A percentile compares a stretch with the other conserved stretches of the same genome.
These are phyloP conservation scores for Arothron firmamentum DNA, from an alignment of 2,113 vertebrate genomes.

Conservation along the genomic window DNA sequence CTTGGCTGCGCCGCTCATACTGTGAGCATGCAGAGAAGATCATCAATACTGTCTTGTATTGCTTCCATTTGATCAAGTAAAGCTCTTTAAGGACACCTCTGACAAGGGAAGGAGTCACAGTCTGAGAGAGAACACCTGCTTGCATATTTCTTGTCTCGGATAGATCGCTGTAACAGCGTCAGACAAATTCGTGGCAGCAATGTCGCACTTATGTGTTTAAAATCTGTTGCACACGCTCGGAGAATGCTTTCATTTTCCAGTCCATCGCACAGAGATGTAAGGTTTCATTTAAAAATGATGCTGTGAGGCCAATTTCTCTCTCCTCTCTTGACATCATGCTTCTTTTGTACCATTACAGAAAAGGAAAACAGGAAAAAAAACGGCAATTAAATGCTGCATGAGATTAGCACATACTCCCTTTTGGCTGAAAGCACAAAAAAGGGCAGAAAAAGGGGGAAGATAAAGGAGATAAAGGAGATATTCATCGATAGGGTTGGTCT, in stretches of 20 bases:
- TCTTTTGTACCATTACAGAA: conserved; percentile 83
- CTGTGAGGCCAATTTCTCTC: conserved; percentile 29
- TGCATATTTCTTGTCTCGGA: conserved; percentile 49
- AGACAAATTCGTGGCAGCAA: conserved; percentile 31
- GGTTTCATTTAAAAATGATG: conserved; percentile 32
- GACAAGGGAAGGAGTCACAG: conserved; percentile 52
- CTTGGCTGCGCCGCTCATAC: conserved; percentile 46
- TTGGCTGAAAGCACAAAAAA: conserved; percentile 73
- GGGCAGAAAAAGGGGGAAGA: conserved; percentile 24
- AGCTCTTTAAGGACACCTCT: conserved; percentile 40
- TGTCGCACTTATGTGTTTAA: background rate
- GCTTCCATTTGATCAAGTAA: conserved; percentile 55
- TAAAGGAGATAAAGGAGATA: conserved; percentile 42
- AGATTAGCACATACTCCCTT: conserved; percentile 82
- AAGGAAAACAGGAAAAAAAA: conserved; percentile 47
- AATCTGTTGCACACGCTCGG: conserved; percentile 16
- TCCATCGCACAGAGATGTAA: conserved; percentile 35
- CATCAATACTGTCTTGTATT: conserved; percentile 60
- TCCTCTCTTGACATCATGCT: conserved; percentile 29
- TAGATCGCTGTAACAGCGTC: conserved; percentile 38
- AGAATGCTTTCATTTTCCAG: conserved; percentile 26
- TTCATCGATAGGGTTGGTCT: conserved; percentile 69
- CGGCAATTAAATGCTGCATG: conserved; percentile 74
- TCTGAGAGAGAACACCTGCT: conserved; percentile 2
- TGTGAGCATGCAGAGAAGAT: conserved; percentile 28